Percentiles rank a stretch among this genome's conserved stretches.
These are phyloP conservation scores for Omphaloscelis lunosa DNA, from an alignment of 2,888 invertebrate genomes.

Conservation along the genomic window DNA sequence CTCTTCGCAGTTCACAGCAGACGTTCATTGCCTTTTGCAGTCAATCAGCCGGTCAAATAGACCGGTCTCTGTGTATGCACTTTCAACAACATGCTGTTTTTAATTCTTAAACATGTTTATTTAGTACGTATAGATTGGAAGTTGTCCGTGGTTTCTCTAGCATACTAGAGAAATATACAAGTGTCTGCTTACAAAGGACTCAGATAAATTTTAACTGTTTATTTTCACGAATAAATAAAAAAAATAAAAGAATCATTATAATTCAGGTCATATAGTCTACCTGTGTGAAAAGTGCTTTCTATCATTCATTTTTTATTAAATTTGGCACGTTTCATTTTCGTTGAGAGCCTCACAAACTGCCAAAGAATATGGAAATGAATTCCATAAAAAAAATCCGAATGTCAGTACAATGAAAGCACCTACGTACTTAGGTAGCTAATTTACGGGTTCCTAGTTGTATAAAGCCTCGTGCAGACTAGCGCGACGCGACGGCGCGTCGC, in stretches of 20 bases:
- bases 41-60: conserved; percentile 6
- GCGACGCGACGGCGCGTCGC: too few relatives aligned
- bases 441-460: neutral
- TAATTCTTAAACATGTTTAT: neutral
- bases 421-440: neutral
- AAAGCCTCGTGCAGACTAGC: too few relatives aligned
- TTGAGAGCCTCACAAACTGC: neutral
- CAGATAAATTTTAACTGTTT: too few relatives aligned
- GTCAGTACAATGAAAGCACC: neutral
- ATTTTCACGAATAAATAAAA: too few relatives aligned
- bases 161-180: neutral
- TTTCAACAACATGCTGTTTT: conserved; percentile 1
- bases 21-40: conserved; percentile 12
- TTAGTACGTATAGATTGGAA: neutral
- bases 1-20: neutral
- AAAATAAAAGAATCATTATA: neutral
- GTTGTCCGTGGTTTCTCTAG: neutral
- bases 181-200: too few relatives aligned
- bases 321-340: neutral
- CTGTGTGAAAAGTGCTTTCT: neutral
- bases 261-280: neutral
- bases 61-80: conserved; percentile 5
- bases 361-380: neutral
- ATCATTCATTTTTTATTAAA: neutral
- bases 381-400: neutral